Base-by-base conservation (phyloP, 2,888 invertebrate species). In the Philonicus albiceps region DNA sequence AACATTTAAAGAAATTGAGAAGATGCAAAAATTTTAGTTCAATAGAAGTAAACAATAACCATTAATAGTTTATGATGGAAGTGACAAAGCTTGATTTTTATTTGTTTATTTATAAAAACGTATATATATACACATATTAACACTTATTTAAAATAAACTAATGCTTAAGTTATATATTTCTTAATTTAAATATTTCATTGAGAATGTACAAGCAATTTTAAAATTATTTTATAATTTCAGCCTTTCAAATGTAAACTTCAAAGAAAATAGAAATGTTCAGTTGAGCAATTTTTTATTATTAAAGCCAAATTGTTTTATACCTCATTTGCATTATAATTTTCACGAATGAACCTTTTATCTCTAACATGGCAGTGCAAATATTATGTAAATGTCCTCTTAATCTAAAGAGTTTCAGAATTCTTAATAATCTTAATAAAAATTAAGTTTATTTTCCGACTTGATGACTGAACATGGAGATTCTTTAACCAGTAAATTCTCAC, bases 181-280 rank as follows among this genome's bases (percentile, higher is more conserved):
- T 86, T 86, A 86, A 86, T 76, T 86, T 85, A 85, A 85, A 53
- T 75, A 85, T 76, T 78, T 86, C 40, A 85, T 86, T 64, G 86
- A 76, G 40, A 78, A 31, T 86, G 86, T 86, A 78, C 55, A 86
- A 76, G 76, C 55, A 86, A 78, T 76, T 75, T 86, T 78, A 40
- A 76, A 53, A 76, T 86, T 85, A 85, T 86, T 75, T 86, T 86
- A 76, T 75, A 76, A 85, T 27, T 85, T 75, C 49, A 75, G 37
- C 53, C 85, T 85, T 76, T 85, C 19, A 76, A 75, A 43, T 85
- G 55, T 85, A 85, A 75, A 75, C 16, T 75, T 85, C 55, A 43
- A 49, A 43, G 40, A 85, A 85, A 85, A 85, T 75, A 85, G 55
- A 85, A 85, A 76, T 85, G 75, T 76, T 85, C 74, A 75, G 37